Evolutionary conservation across 2,888 invertebrate genomes (phyloP), one percentile per base, ranked within the genome.

Genomic region (Andrena chrysosceles): DNA sequence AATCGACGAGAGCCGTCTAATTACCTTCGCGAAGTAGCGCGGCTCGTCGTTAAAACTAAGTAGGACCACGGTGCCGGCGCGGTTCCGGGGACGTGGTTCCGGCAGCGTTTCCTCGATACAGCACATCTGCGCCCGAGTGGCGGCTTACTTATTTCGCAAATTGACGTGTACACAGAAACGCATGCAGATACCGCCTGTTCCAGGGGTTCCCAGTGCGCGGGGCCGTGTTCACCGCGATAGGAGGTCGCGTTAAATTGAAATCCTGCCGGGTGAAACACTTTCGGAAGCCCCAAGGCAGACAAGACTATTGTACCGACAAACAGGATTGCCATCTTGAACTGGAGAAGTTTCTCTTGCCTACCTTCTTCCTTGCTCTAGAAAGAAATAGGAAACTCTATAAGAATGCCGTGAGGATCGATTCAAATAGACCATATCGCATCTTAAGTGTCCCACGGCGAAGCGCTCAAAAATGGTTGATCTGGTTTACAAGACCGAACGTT

Each of bases 101-200:
- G 23, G 54, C 35, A 56, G 31, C 33, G 68, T 62, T 56, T 63
- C 48, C 68, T 16, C 62, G 67, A 78, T 76, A 26, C 33, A 10
- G 33, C 7, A 16, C 67, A 63, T 68, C 33, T 48, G 35, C 31
- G 63, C 20, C 31, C 20, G 23, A 63, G 62, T 20, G 48, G 56
- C 62, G 42, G 33, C 54, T 63, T 76, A 76, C 77, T 67, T 75
- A 78, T 78, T 75, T 75, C 62, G 29, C 52, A 75, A 78, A 75
- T 78, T 75, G 75, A 75, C 75, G 52, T 52, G 35, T 52, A 54
- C 67, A 67, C 62, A 20, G 42, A 42, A 26, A 75, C 60, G 42
- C 48, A 26, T 23, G 56, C 26, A 20, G 29, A 62, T 62, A 67
- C 33, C 71, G 35, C 13, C 64, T 48, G 73, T 73, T 63, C n/a